Evolutionary conservation across 2,113 vertebrate species (phyloP).

Genomic region (Bambusicola thoracicus): DNA sequence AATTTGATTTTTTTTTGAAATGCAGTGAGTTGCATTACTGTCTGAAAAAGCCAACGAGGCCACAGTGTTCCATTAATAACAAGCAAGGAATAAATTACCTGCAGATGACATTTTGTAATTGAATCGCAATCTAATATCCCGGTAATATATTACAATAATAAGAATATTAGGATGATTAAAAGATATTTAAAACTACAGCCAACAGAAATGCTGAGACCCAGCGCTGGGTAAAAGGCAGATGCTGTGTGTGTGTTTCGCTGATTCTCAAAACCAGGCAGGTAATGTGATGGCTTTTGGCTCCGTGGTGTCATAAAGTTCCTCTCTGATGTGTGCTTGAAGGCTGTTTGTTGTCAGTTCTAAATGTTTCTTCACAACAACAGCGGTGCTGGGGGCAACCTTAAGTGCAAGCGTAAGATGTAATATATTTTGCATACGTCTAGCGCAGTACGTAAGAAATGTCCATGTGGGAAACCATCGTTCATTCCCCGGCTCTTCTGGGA

Average conservation of each 20-base stretch:
- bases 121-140: constrained; percentile 69
- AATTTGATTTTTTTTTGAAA: background rate
- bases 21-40: constrained; percentile 25
- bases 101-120: constrained; percentile 70
- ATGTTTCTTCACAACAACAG: background rate
- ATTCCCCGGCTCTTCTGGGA: background rate
- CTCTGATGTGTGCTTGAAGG: background rate
- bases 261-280: background rate
- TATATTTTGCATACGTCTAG: background rate
- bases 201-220: constrained; percentile 56
- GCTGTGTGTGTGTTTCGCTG: background rate
- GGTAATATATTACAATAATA: constrained; percentile 70
- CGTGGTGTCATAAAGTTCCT: background rate
- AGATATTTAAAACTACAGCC: constrained; percentile 59
- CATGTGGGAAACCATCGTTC: rapidly evolving
- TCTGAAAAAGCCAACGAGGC: constrained; percentile 35
- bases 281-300: background rate
- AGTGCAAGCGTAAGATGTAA: background rate
- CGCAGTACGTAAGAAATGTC: background rate
- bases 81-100: constrained; percentile 65
- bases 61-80: constrained; percentile 40
- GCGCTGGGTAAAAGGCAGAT: constrained; percentile 11
- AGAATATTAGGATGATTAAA: constrained; percentile 75
- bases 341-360: background rate
- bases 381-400: background rate